phyloP scores from a whole-genome alignment of 2,888 invertebrate genomes.

The Nycteola revayana region DNA sequence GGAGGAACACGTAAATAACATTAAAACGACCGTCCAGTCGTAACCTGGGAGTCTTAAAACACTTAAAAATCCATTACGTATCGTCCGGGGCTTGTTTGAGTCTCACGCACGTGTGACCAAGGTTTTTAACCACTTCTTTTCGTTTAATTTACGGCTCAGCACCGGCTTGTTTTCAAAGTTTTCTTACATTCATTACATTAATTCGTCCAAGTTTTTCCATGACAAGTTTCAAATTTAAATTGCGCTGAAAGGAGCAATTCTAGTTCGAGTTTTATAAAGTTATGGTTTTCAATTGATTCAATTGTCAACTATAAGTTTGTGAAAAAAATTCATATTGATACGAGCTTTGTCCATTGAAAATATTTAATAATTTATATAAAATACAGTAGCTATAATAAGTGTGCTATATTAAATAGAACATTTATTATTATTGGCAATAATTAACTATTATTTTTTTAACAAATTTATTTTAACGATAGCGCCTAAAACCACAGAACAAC shows the following conservation, averaged over 20 bases:
- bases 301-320: no score
- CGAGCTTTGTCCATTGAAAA: no score
- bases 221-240: neutral
- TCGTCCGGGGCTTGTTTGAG: constrained; percentile 12
- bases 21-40: constrained; percentile 12
- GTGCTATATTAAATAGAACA: no score
- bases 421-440: no score
- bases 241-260: neutral
- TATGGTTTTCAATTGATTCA: neutral
- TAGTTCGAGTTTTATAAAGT: neutral
- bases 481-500: no score
- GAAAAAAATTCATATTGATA: no score
- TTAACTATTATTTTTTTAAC: no score
- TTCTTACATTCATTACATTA: constrained; percentile 6
- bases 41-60: constrained; percentile 24
- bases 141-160: constrained; percentile 23
- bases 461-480: no score
- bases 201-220: constrained; percentile 7
- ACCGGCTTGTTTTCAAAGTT: constrained; percentile 4
- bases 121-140: constrained; percentile 13
- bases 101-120: constrained; percentile 20
- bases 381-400: no score
- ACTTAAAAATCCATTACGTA: constrained; percentile 31
- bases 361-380: no score
- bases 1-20: constrained; percentile 12